phyloP scores from a whole-genome alignment of 2,888 invertebrate species.

The Nysson spinosus region DNA sequence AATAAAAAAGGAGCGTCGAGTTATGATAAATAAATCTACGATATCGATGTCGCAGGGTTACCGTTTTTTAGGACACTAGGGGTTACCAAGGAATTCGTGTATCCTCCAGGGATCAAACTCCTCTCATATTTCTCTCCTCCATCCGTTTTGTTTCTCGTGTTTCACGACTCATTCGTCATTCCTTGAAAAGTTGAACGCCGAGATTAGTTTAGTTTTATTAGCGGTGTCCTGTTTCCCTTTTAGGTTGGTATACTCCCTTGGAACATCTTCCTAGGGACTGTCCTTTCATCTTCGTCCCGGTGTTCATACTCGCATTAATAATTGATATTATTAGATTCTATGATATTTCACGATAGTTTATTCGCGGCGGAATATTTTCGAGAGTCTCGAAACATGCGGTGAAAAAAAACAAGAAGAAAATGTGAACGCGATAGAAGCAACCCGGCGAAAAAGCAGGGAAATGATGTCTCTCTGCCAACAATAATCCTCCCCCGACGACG shows the following conservation, averaged over 20 bases:
- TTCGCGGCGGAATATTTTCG: no score
- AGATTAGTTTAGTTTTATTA: conserved; percentile 47
- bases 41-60: no score
- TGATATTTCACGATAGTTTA: no score
- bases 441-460: background rate
- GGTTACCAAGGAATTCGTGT: no score
- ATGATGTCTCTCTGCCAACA: conserved; percentile 10
- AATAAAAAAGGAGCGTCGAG: no score
- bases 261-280: no score
- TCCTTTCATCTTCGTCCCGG: conserved; percentile 29
- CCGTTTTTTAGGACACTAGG: no score
- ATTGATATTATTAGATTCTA: no score
- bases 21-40: no score
- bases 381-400: no score
- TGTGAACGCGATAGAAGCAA: no score
- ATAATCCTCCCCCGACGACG: conserved; percentile 11
- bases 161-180: conserved; percentile 8
- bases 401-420: conserved; percentile 5
- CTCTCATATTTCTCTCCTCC: conserved; percentile 16
- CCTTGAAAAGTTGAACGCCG: conserved; percentile 29
- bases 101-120: conserved; percentile 12
- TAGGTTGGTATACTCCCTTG: background rate
- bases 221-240: conserved; percentile 17
- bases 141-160: conserved; percentile 18
- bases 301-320: no score